These are phyloP conservation scores for Melieria crassipennis DNA, from an alignment of 2,888 invertebrate genomes.

Conservation along the genomic window DNA sequence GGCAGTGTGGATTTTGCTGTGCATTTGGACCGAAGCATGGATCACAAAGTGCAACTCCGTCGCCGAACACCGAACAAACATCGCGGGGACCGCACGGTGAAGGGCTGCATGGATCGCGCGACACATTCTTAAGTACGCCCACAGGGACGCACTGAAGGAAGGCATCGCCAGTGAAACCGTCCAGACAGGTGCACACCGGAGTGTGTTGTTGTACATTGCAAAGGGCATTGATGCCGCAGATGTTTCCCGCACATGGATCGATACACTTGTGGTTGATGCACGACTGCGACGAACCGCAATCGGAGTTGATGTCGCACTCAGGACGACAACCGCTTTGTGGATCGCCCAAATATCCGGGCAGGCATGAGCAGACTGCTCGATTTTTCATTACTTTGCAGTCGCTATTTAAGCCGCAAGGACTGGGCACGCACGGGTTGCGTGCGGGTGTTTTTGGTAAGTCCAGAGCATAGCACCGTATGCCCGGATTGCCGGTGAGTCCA, in stretches of 20 bases:
- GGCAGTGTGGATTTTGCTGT: slow-evolving; percentile 76
- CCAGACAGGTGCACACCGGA: slow-evolving; percentile 81
- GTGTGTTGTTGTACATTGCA: slow-evolving; percentile 84
- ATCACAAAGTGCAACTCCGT: slow-evolving; percentile 82
- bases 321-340: slow-evolving; percentile 80
- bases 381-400: slow-evolving; percentile 77
- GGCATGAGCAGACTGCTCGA: slow-evolving; percentile 80
- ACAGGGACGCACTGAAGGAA: slow-evolving; percentile 76
- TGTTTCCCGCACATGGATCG: slow-evolving; percentile 77
- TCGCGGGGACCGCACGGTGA: slow-evolving; percentile 79
- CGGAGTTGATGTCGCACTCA: slow-evolving; percentile 84
- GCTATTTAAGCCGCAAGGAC: slow-evolving; percentile 82
- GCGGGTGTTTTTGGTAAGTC: slow-evolving; percentile 68
- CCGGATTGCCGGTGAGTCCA: slow-evolving; percentile 81
- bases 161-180: slow-evolving; percentile 83
- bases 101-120: slow-evolving; percentile 77
- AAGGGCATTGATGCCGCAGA: slow-evolving; percentile 84
- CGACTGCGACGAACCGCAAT: slow-evolving; percentile 78
- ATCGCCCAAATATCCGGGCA: slow-evolving; percentile 80
- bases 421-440: slow-evolving; percentile 76
- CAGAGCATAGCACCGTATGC: slow-evolving; percentile 75
- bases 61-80: slow-evolving; percentile 76
- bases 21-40: slow-evolving; percentile 77
- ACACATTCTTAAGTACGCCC: slow-evolving; percentile 71
- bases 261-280: slow-evolving; percentile 80